phyloP scores from a whole-genome alignment of 2,113 vertebrate genomes.

The Phrynosoma platyrhinos region DNA sequence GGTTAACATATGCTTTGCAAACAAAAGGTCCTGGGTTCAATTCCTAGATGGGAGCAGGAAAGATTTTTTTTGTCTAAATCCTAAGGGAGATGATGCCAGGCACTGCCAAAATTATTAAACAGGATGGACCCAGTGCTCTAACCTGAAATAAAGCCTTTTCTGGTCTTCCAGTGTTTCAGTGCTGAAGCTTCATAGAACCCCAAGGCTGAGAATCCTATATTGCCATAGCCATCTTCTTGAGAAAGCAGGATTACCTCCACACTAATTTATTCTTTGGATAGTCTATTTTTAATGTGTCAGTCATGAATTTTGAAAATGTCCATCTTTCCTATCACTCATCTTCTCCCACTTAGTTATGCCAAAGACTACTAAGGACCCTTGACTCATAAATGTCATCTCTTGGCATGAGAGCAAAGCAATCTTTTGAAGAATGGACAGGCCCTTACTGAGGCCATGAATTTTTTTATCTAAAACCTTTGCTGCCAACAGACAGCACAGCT shows the following conservation, averaged over 20 bases:
- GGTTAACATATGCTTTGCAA: not conserved
- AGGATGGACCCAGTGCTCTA: too few species aligned
- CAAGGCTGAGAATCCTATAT: not conserved
- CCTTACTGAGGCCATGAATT: conserved; percentile 8
- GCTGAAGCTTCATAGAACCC: not conserved
- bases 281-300: not conserved
- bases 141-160: too few species aligned
- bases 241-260: not conserved
- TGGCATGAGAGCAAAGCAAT: not conserved
- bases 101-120: not conserved
- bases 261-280: not conserved
- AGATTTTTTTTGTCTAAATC: too few species aligned
- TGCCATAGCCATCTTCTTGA: not conserved
- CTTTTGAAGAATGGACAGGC: not conserved
- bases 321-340: too few species aligned
- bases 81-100: not conserved
- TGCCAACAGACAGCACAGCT: accelerated
- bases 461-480: conserved; percentile 9
- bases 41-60: not conserved
- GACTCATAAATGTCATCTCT: not conserved
- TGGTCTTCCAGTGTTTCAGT: not conserved
- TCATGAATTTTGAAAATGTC: not conserved
- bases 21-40: not conserved
- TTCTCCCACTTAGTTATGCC: not conserved
- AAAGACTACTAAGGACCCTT: not conserved